phyloP scores from a whole-genome alignment of 2,888 invertebrate genomes.

The Caenorhabditis doughertyi region DNA sequence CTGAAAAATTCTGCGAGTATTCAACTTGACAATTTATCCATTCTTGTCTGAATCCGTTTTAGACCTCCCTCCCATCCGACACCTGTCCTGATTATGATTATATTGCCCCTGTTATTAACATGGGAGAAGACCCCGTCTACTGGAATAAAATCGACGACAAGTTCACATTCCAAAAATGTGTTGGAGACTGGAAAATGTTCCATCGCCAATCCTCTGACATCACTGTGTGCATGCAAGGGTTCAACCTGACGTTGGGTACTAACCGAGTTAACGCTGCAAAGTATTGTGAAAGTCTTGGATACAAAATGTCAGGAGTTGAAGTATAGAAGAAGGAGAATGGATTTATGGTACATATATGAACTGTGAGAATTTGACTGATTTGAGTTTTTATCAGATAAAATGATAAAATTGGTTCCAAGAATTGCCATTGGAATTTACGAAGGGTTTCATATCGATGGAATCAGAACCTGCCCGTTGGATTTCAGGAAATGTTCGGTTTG shows the following conservation, averaged over 20 bases:
- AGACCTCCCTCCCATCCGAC: not conserved
- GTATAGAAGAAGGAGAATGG: too few species aligned
- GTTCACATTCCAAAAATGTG: not conserved
- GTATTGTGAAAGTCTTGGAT: not conserved
- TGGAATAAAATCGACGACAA: not conserved
- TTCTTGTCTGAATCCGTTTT: too few species aligned
- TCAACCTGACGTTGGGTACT: not conserved
- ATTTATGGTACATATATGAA: too few species aligned
- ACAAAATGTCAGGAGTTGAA: not conserved
- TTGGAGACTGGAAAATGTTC: constrained; percentile 12
- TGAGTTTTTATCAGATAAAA: too few species aligned
- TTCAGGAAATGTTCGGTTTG: too few species aligned
- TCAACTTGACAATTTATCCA: too few species aligned
- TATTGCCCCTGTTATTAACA: not conserved
- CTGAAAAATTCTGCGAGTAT: too few species aligned
- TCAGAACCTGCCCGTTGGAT: too few species aligned
- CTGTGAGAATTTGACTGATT: too few species aligned
- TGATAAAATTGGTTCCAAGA: too few species aligned
- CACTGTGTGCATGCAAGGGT: not conserved
- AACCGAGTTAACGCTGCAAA: not conserved
- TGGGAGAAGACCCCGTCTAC: not conserved
- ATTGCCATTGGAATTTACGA: too few species aligned
- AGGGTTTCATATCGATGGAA: too few species aligned
- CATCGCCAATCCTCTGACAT: not conserved
- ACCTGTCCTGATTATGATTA: not conserved